A percentile compares a stretch with the other conserved stretches of the same genome.
These are phyloP conservation scores for Phenacoccus solenopsis DNA, from an alignment of 1,140 invertebrate genomes.

Conservation along the genomic window DNA sequence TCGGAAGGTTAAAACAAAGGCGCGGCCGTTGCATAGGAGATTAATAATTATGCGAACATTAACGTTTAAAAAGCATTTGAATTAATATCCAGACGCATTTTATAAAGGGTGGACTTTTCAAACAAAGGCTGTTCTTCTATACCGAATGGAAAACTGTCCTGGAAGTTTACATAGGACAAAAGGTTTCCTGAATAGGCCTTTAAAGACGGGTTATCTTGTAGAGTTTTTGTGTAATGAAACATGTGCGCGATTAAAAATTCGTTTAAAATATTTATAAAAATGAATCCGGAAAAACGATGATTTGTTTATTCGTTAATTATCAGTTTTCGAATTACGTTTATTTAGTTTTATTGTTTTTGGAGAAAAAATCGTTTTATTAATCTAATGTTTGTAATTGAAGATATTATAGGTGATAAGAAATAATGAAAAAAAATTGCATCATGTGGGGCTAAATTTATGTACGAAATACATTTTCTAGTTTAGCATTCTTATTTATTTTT, in stretches of 20 bases:
- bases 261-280: conserved; percentile 8
- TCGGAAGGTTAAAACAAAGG: conserved; percentile 12
- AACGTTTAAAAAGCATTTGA: conserved; percentile 15
- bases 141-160: conserved; percentile 10
- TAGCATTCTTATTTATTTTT: too few relatives aligned
- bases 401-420: too few relatives aligned
- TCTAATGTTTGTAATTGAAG: too few relatives aligned
- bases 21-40: conserved; percentile 11
- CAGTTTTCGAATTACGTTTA: too few relatives aligned
- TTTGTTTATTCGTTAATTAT: conserved; percentile 3
- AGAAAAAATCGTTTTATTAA: too few relatives aligned
- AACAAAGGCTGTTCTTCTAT: conserved; percentile 6
- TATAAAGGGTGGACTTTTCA: conserved; percentile 13
- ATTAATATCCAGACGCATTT: conserved; percentile 18
- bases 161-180: conserved; percentile 13
- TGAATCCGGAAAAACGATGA: not conserved
- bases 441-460: too few relatives aligned
- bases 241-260: conserved; percentile 16
- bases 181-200: conserved; percentile 5
- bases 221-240: conserved; percentile 15
- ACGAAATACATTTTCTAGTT: too few relatives aligned
- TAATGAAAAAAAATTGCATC: too few relatives aligned
- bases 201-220: conserved; percentile 7
- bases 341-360: too few relatives aligned
- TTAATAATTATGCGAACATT: conserved; percentile 17